Evolutionary conservation across 2,888 invertebrate genomes (phyloP).

Genomic region (Cybosia mesomella): DNA sequence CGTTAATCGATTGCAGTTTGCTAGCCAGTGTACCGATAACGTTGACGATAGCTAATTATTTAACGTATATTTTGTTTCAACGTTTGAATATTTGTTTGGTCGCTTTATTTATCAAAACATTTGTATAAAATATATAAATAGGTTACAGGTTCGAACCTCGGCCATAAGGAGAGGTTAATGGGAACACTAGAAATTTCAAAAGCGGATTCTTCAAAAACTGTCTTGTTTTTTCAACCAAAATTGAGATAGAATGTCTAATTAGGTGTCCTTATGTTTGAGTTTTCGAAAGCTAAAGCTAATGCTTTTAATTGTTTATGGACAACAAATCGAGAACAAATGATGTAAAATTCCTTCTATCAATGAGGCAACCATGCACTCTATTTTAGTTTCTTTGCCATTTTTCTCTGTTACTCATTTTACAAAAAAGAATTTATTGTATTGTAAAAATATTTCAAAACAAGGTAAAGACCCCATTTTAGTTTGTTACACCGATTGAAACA

Average conservation of each 20-base stretch:
- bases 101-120: neutral
- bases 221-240: too few species aligned
- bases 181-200: neutral
- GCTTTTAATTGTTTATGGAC: too few species aligned
- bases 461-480: neutral
- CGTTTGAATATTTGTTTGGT: neutral
- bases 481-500: slow-evolving; percentile 35
- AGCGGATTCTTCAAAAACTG: neutral
- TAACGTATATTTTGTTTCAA: neutral
- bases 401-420: neutral
- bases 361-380: neutral
- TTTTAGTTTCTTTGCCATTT: neutral
- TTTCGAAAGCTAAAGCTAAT: too few species aligned
- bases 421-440: neutral
- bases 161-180: neutral
- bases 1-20: slow-evolving; percentile 13
- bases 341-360: neutral
- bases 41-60: neutral
- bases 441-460: slow-evolving; percentile 9
- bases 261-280: too few species aligned
- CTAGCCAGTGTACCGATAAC: slow-evolving; percentile 10
- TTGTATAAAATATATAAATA: neutral
- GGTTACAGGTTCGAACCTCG: neutral
- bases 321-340: neutral
- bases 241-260: neutral